Evolutionary conservation across 37 sponge, comb jelly and placozoan genomes (phyloP), one percentile per base, ranked within the genome.

Genomic region (Crambe crambe): DNA sequence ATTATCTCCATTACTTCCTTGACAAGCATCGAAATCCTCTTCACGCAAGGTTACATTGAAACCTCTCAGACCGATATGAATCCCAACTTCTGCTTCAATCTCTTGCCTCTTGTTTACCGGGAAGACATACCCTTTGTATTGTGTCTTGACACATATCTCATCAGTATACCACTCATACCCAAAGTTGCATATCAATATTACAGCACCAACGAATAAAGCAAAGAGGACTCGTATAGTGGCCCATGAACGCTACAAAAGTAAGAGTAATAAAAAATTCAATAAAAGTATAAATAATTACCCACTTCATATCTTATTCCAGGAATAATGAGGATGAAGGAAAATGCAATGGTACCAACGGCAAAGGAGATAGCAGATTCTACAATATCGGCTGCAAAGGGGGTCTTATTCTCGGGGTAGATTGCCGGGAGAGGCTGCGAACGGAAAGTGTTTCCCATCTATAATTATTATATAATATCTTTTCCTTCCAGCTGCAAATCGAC

Each of bases 361-460:
- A 89, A 81, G 22, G 79, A 38, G 60, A 95, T 73, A 47, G 90
- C 96, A 8, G 82, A 80, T 56, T 92, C 96, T 43, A 92, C 61
- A 22, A 88, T 5, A 44, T 95, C 96, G 37, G 82, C 74, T 18
- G 88, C 78, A 2, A 92, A 89, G 0, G 96, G 90, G 0, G 90
- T 86, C 70, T 74, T 85, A 42, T 81, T 80, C 25, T 67, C 65
- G 5, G 67, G 65, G 70, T 95, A 95, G 72, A 89, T 83, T 12
- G 90, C 69, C n/a, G 92, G 92, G 25, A 34, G 60, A 8, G 96
- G 96, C 42, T 89, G 90, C 34, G 34, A 59, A 60, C 96, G 89
- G 77, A 95, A 92, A 27, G 96, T 62, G 63, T 92, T 91, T 56
- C 96, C 96, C 96, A 95, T 95, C 35, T 43, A n/a, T n/a, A n/a